Evolutionary conservation across 2,797 vertebrate species (phyloP), one percentile per base, ranked within the genome.

Genomic region (Discoglossus pictus): DNA sequence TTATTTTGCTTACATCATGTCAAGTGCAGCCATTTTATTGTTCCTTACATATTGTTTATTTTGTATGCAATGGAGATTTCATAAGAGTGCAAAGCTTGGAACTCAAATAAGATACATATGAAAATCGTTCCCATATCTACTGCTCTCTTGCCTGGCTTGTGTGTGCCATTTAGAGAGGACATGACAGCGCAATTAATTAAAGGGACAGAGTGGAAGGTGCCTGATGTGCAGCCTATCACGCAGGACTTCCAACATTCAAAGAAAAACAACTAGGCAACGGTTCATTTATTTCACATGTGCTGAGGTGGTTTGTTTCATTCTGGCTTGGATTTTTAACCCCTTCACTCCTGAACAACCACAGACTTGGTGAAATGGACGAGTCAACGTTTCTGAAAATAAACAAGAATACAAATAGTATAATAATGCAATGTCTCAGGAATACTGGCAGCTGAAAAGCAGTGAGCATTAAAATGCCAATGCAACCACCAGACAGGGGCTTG

Each of bases 391-490:
- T n/a, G n/a, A n/a, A n/a, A n/a, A 39, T 62, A 43, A 64, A 20
- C 48, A 59, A 68, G 50, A 55, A 48, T 70, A 67, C 48, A 47
- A 10, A 53, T 68, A 20, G 1, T 55, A 63, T 63, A 53, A 15
- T 1, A 20, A 23, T 17, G 65, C 63, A 59, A 68, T 65, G 71
- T 68, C 64, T 39, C 2, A 20, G 25, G 20, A 47, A 23, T 15
- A 34, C 10, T 11, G 43, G 25, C 38, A 13, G 25, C 35, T 44
- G 70, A 68, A 78, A 77, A 75, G 72, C 76, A 67, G 61, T 25
- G n/a, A n/a, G n/a, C 75, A 80, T 86, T 80, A 75, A 80, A 78
- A 85, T 86, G 82, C 82, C 78, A 2, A 78, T 74, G 74, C 78
- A 75, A 68, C 72, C 76, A 68, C 77, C 76, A 71, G 76, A 79